Evolutionary conservation across 2,888 invertebrate genomes (phyloP).

Genomic region (Latrodectus elegans): DNA sequence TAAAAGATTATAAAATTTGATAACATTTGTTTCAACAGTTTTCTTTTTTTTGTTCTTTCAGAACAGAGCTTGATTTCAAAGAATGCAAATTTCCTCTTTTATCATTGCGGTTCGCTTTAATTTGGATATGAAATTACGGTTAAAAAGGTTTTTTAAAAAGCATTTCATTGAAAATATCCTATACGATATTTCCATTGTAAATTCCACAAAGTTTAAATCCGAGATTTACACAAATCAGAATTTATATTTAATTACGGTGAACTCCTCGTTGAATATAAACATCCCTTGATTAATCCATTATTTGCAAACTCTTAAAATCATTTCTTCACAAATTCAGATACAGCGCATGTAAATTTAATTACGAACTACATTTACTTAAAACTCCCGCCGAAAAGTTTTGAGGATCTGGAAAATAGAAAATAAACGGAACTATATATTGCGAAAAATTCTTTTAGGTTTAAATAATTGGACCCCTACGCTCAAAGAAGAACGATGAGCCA

Average conservation of each 20-base stretch:
- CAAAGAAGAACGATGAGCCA: background rate
- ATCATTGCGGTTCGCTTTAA: no score
- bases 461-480: constrained; percentile 7
- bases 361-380: constrained; percentile 13
- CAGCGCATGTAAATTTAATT: constrained; percentile 36
- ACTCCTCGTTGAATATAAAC: background rate
- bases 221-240: background rate
- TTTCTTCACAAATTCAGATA: constrained; percentile 26
- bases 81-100: no score
- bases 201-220: background rate
- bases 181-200: background rate
- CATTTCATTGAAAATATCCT: background rate
- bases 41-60: no score
- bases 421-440: background rate
- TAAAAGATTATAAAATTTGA: no score
- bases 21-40: no score
- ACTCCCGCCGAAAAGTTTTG: constrained; percentile 5
- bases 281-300: constrained; percentile 10
- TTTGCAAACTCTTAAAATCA: constrained; percentile 48
- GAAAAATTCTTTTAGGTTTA: background rate
- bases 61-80: no score
- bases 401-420: background rate
- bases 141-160: background rate
- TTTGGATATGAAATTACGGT: background rate
- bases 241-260: background rate